phyloP scores from a whole-genome alignment of 2,797 vertebrate genomes.

The Mormyrops boulengeri region DNA sequence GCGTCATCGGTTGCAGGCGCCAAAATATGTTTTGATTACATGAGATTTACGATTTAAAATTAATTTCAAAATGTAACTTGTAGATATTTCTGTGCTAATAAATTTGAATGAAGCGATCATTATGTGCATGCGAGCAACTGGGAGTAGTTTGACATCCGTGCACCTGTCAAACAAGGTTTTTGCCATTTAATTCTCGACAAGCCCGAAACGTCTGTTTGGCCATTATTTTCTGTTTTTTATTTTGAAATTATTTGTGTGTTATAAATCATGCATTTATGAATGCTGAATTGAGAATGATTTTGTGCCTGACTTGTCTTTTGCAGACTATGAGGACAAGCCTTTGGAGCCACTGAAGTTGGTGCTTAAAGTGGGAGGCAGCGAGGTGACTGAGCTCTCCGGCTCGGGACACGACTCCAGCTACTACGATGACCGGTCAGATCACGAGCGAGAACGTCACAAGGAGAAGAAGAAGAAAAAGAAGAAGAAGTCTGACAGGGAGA shows the following conservation, averaged over 20 bases:
- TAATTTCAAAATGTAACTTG: neutral
- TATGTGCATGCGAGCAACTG: neutral
- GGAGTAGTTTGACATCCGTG: neutral
- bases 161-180: neutral
- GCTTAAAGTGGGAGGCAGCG: conserved; percentile 91
- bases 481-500: conserved; percentile 92
- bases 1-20: neutral
- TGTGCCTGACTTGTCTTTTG: neutral
- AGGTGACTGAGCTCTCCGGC: conserved; percentile 91
- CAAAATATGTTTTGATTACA: neutral
- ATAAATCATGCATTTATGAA: neutral
- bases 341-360: conserved; percentile 88
- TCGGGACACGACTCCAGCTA: conserved; percentile 96
- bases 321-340: conserved; percentile 85
- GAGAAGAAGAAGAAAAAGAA: conserved; percentile 99
- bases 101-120: neutral
- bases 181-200: neutral
- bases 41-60: neutral
- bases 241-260: neutral
- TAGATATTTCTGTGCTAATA: neutral
- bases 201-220: neutral
- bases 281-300: neutral
- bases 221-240: neutral
- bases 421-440: conserved; percentile 92
- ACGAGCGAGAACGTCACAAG: conserved; percentile 86